Base-by-base conservation (phyloP, 2,888 invertebrate species). In the Dyspetes luteomarginatus region DNA sequence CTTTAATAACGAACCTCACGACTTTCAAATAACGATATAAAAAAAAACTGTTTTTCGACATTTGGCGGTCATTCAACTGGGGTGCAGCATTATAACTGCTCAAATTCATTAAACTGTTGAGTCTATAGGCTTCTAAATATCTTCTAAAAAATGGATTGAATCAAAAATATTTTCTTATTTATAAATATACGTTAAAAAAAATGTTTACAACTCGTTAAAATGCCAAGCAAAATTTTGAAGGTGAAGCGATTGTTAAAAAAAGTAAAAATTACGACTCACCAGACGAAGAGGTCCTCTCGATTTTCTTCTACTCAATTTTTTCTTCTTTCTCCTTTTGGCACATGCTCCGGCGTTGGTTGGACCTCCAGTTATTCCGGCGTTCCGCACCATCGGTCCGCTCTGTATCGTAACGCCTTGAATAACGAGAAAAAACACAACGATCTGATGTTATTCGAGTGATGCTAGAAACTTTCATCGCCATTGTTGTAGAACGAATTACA, bases 331-430 rank as follows among this genome's bases (percentile, higher is more conserved):
- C 85, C 90, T 88, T 82, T 90, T 90, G 84, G 88, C 86, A 80
- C 85, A 89, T 52, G 86, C 73, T 36, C 62, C 74, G 56, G 12
- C 58, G 65, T 65, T 77, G 24, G 58, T 41, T 24, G 77, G 73
- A 19, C 69, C 65, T 50, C 50, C 73, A 30, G 60, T 58, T 24
- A 65, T 58, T 7, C 50, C 73, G 48, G 64, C 55, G 64, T 81
- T 89, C 86, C 91, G 89, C 84, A 90, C 87, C 88, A 91, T 91
- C 55, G 90, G 88, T 15, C 89, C 90, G 77, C 89, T 86, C 88
- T 91, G 92, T 83, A 92, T 88, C 83, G 92, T 92, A 82, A 92
- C 89, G 86, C 92, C 92, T 92, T 89, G 26, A 85, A 84, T 62
- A 76, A 85, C 64, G 68, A 81, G 73, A 45, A 82, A 73, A 48